Evolutionary conservation across 92 coral and sea anemone species (phyloP).

Genomic region (Hydrozoanthus gracilis): DNA sequence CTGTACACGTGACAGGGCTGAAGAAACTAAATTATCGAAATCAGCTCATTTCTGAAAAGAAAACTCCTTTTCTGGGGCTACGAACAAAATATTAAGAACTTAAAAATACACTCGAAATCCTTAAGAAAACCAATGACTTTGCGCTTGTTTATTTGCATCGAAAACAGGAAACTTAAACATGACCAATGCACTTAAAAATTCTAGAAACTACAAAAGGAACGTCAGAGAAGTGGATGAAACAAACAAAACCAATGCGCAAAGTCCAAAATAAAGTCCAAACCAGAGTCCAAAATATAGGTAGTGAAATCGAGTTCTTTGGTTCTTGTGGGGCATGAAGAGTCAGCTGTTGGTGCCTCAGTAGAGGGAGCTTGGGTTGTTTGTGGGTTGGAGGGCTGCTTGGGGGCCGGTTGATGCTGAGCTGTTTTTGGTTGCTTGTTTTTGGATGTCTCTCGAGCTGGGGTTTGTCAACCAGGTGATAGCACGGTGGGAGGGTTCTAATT

Average conservation of each 20-base stretch:
- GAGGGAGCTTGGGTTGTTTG: neutral
- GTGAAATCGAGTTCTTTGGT: neutral
- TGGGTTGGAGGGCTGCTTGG: conserved; percentile 7
- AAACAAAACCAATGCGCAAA: conserved; percentile 1
- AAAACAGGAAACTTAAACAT: neutral
- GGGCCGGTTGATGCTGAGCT: neutral
- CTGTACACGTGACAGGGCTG: neutral
- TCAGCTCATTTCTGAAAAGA: neutral
- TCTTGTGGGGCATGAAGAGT: neutral
- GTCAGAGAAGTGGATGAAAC: neutral
- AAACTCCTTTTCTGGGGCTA: neutral
- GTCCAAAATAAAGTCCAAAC: too few relatives aligned
- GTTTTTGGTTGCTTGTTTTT: neutral
- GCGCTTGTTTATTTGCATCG: neutral
- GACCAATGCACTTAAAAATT: neutral
- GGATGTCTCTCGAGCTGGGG: neutral
- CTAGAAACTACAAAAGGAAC: neutral
- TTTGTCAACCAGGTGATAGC: neutral
- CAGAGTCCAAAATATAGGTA: neutral
- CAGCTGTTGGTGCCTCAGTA: neutral
- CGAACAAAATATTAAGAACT: neutral
- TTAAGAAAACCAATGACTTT: neutral
- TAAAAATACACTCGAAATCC: neutral
- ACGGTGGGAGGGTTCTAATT: neutral
- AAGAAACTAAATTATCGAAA: conserved; percentile 1